Evolutionary conservation across 2,113 vertebrate genomes (phyloP).

Genomic region (Panthera uncia): DNA sequence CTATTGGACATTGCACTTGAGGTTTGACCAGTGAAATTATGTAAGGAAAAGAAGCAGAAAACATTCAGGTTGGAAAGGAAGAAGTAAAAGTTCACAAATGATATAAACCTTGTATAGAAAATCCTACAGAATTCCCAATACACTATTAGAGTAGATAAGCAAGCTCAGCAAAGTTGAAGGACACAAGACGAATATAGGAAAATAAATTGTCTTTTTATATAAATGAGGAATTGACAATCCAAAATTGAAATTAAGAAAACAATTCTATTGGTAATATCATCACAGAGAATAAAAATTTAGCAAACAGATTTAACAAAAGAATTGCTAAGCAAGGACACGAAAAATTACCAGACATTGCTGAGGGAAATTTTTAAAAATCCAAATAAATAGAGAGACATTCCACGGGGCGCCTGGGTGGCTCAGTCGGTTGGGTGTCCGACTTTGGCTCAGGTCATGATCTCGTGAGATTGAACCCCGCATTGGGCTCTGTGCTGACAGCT

Average conservation of each 20-base stretch:
- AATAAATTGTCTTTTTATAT: background rate
- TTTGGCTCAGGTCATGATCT: too few relatives aligned
- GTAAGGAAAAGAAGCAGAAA: background rate
- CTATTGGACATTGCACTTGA: background rate
- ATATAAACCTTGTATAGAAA: background rate
- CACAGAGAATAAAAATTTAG: background rate
- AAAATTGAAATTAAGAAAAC: conserved; percentile 31
- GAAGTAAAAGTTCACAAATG: background rate
- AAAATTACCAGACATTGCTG: background rate
- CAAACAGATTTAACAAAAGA: conserved; percentile 10
- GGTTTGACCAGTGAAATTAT: background rate
- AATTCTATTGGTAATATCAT: background rate
- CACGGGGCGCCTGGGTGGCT: too few relatives aligned
- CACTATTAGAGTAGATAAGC: background rate
- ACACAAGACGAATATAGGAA: background rate
- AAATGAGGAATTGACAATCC: background rate
- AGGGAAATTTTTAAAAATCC: background rate
- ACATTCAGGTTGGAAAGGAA: background rate
- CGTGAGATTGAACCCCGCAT: too few relatives aligned
- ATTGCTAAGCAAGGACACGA: background rate
- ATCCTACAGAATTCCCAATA: background rate
- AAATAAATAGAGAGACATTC: background rate
- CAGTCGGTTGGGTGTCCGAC: too few relatives aligned
- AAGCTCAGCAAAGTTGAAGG: background rate
- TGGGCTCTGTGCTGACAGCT: too few relatives aligned